Base-by-base conservation (phyloP, 2,797 vertebrate species). In the Premnoplex brunnescens region DNA sequence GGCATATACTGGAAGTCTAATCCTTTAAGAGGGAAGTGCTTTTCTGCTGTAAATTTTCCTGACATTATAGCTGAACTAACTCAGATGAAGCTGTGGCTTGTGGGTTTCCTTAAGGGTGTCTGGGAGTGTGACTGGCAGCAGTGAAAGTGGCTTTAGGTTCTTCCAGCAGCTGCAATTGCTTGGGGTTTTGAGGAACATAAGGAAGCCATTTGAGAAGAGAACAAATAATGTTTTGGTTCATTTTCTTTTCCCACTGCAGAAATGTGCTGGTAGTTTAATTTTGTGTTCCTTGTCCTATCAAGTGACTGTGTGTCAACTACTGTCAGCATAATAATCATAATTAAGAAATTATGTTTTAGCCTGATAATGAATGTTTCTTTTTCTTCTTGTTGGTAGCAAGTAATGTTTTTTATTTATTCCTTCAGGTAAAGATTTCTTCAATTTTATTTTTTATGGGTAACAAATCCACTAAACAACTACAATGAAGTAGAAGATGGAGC, bases 181-280 rank as follows among this genome's bases (percentile, higher is more conserved):
- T 83, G 32, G 30, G 32, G 32, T 77, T 85, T 37, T 43, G 34
- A 96, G 98, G 89, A 98, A 98, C 97, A 96, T 99, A 80, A 97
- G 98, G 80, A 98, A 99, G 91, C 98, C 98, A 86, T 99, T 98
- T 97, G 98, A 98, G 96, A 98, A 99, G 89, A 98, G 97, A 51
- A 98, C 98, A 98, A 99, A 98, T 49, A 59, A 49, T 7, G 7
- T 75, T 96, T 86, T 96, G 74, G 91, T 95, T 91, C 68, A 13
- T 71, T 87, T 88, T 67, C 16, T 63, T 83, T 59, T 68, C 46
- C 43, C 13, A 11, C 54, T 69, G 64, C 49, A 90, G 59, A 44
- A 69, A 84, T 59, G 10, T 66, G 24, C 58, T 79, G 30, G 13
- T 64, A 43, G 39, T 76, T 95, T 44, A 34, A 56, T 94, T 83